Conservation (phyloP, 2,797 vertebrate genomes). For the Acanthis flammea region DNA sequence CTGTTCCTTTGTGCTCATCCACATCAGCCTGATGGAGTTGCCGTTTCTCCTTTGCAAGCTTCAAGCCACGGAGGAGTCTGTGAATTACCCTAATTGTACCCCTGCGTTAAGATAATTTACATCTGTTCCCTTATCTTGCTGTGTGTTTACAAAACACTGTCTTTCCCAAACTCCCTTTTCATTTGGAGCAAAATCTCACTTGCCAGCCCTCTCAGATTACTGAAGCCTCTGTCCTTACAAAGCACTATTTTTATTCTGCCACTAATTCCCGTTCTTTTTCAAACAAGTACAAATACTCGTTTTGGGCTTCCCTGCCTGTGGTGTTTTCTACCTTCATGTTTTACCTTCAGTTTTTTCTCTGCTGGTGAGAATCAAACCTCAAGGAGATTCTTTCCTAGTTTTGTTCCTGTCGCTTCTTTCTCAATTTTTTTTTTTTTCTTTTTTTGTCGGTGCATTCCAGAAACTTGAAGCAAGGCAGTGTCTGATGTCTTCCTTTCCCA, state of each 20-base stretch:
- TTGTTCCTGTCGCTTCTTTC: not conserved
- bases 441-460: not conserved
- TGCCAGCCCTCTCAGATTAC: not conserved
- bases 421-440: not conserved
- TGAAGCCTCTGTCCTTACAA: not conserved
- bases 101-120: not conserved
- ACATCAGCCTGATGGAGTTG: not conserved
- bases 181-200: not conserved
- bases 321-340: not conserved
- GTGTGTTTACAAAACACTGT: not conserved
- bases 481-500: slow-evolving; percentile 36
- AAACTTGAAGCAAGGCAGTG: not conserved
- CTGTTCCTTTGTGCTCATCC: not conserved
- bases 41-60: not conserved
- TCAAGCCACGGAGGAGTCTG: not conserved
- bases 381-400: not conserved
- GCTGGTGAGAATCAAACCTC: not conserved
- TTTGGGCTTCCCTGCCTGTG: not conserved
- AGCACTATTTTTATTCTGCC: not conserved
- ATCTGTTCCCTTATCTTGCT: not conserved
- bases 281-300: accelerated
- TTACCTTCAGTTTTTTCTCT: not conserved
- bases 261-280: not conserved
- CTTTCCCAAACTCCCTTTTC: not conserved
- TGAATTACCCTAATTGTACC: not conserved